These are phyloP conservation scores for Argyresthia goedartella DNA, from an alignment of 2,888 invertebrate species.

Conservation along the genomic window DNA sequence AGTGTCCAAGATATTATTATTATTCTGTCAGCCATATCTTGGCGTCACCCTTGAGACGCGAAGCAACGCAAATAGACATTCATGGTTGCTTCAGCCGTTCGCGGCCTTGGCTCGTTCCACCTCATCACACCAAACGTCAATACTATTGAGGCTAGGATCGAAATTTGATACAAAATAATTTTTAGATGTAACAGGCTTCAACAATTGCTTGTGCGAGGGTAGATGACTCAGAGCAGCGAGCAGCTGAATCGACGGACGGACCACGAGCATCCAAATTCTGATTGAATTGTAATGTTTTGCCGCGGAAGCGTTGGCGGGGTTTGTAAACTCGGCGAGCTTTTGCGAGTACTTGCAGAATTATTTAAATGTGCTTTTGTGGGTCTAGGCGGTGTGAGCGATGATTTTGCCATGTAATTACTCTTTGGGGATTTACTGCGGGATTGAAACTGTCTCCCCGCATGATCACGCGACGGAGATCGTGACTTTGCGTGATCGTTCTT, in stretches of 20 bases:
- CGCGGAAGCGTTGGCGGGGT: background rate
- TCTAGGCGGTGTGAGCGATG: too few relatives aligned
- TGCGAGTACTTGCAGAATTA: too few relatives aligned
- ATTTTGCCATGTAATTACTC: too few relatives aligned
- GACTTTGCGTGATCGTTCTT: too few relatives aligned
- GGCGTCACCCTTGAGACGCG: background rate
- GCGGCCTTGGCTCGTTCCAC: background rate
- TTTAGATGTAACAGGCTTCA: background rate
- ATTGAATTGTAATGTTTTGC: background rate
- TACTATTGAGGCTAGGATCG: background rate
- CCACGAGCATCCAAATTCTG: background rate
- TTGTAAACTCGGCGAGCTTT: too few relatives aligned
- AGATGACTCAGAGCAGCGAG: background rate
- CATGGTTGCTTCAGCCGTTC: background rate
- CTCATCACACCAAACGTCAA: constrained; percentile 1
- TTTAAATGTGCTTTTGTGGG: too few relatives aligned
- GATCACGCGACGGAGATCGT: too few relatives aligned
- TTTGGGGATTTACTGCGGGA: too few relatives aligned
- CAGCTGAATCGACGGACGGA: background rate
- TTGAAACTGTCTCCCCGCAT: too few relatives aligned
- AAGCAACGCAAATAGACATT: constrained; percentile 1
- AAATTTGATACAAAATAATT: background rate
- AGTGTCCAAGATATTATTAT: too few relatives aligned
- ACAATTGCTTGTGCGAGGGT: background rate
- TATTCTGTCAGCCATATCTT: background rate